Evolutionary conservation across 2,888 invertebrate genomes (phyloP), one percentile per base, ranked within the genome.

Genomic region (Melipona bicolor): DNA sequence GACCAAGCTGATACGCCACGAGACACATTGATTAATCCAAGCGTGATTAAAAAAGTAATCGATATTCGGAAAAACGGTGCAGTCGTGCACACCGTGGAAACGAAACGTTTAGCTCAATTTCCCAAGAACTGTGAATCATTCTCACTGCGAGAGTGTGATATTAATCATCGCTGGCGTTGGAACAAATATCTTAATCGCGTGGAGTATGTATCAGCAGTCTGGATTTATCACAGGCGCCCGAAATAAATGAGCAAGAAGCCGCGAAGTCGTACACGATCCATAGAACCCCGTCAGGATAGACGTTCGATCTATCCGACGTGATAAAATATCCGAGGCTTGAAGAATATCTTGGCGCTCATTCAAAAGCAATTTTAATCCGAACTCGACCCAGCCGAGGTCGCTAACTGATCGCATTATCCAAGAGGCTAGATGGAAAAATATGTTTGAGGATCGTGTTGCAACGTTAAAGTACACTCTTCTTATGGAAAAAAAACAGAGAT

Each of bases 351-450:
- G 76, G 70, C 84, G 52, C 32, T 11, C 50, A n/a, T 76, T 78
- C 76, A 85, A 76, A 87, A 79, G 80, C 56, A 73, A 76, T 76
- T 74, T 87, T 82, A 84, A 87, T 79, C 77, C 72, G 43, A 43
- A 27, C 67, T 79, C 59, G 77, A 75, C 27, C 19, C 77, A 79
- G 27, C 13, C 77, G 74, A 52, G 65, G 74, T 54, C 78, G 49
- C 77, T 78, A 76, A 75, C 82, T 81, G 71, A 86, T 65, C 68
- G 70, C 36, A 69, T 59, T 69, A 82, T 62, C 72, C 43, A 9
- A 43, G 27, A 15, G 52, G 72, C 72, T 64, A 59, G 59, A 72
- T 75, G 68, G 75, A 78, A 65, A 79, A 82, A 74, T 71, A 74
- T 83, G 74, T 32, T 74, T 21, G 36, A 65, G 43, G 59, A 81